Conservation (phyloP, 2,888 invertebrate genomes). For the Ectropis crepuscularia region DNA sequence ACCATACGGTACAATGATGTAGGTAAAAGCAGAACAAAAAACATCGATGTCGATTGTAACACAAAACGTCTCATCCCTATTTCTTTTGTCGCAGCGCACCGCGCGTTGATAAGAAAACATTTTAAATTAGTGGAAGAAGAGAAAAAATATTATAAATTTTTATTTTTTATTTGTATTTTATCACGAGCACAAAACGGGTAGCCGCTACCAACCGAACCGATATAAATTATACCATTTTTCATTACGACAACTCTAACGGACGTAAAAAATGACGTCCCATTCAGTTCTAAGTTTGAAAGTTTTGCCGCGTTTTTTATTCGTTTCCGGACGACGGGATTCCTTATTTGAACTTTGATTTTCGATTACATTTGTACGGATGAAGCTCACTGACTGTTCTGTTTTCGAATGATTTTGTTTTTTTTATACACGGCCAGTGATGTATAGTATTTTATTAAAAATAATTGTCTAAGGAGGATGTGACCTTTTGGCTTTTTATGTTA, state of each 20-base stretch:
- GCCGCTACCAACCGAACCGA: conserved; percentile 77
- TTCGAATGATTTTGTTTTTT: background rate
- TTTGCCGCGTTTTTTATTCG: conserved; percentile 83
- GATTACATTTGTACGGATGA: conserved; percentile 38
- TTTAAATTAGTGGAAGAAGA: conserved; percentile 82
- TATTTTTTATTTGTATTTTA: conserved; percentile 81
- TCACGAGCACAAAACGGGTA: conserved; percentile 82
- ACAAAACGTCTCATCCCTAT: conserved; percentile 55
- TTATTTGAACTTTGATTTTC: conserved; percentile 56
- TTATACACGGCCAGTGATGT: conserved; percentile 11
- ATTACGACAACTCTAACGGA: conserved; percentile 82
- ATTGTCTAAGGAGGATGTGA: conserved; percentile 34
- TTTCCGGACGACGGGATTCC: conserved; percentile 81
- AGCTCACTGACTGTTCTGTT: conserved; percentile 37
- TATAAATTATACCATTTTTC: conserved; percentile 85
- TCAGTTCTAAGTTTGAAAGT: conserved; percentile 80
- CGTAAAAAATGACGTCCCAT: conserved; percentile 83
- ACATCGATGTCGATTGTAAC: conserved; percentile 34
- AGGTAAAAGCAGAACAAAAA: background rate
- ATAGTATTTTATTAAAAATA: conserved; percentile 10
- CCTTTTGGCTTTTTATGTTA: conserved; percentile 62
- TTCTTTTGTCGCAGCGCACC: conserved; percentile 77
- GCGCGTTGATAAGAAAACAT: conserved; percentile 84
- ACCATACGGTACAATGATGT: too few species aligned
- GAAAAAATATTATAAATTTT: conserved; percentile 77